Evolutionary conservation across 2,888 invertebrate genomes (phyloP), one percentile per base, ranked within the genome.

Genomic region (Nudaria mundana): DNA sequence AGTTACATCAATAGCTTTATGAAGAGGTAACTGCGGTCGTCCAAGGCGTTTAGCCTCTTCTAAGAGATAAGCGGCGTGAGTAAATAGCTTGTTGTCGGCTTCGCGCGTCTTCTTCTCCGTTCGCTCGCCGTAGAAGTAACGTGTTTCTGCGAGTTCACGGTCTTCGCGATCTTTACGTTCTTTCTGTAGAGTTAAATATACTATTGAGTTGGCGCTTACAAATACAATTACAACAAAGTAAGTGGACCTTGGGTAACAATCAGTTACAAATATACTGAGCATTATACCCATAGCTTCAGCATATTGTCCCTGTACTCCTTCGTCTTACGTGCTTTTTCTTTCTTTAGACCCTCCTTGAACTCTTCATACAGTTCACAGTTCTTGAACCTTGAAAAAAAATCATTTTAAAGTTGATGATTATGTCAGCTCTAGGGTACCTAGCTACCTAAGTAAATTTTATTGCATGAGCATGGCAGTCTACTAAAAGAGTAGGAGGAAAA

Each of bases 11-110:
- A 91, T 64, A 5, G 89, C 86, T 48, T 74, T 74, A 16, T 75
- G 77, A 39, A 91, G 75, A 7, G 91, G 80, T 40, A 66, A 56
- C 3, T 73, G 76, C 0, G 87, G 84, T 5, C 91, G 69, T 3
- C 66, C 79, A 38, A 72, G 63, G 0, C 50, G 61, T 30, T 67
- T 62, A 2, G 91, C 90, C 56, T 90, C 84, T 16, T 76, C 65
- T 14, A 89, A 40, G 29, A 91, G 77, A 46, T 70, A 71, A 22
- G 70, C 70, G 2, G 90, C 91, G 67, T 90, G 90, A 6, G 76
- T 65, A 36, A 91, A 80, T 69, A 91, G 85, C 61, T 80, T 75
- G 50, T 82, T 75, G 66, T 92, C 91, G 0, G 86, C 90, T 29
- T 54, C 74, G 1, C 88, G 74, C 30, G 82, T 62, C 52, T 81